Evolutionary conservation across 2,888 invertebrate genomes (phyloP).

Genomic region (Eulithis prunata): DNA sequence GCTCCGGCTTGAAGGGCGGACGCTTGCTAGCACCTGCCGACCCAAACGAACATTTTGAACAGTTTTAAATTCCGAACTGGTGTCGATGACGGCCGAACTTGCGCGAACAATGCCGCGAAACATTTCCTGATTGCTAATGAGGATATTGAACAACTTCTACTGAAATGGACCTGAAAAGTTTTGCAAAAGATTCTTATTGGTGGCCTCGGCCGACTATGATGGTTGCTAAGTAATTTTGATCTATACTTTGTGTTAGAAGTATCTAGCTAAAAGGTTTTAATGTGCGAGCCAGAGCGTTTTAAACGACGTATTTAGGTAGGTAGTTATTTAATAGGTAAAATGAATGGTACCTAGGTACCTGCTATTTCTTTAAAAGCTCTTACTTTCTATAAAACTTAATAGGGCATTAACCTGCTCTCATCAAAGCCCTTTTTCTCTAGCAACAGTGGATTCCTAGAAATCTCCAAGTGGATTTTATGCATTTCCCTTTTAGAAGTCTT

Average conservation of each 20-base stretch:
- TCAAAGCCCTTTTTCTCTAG: background rate
- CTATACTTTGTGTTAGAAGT: slow-evolving; percentile 4
- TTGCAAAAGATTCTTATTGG: slow-evolving; percentile 41
- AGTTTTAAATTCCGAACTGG: slow-evolving; percentile 72
- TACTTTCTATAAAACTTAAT: background rate
- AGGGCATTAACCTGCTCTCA: background rate
- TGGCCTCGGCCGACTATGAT: slow-evolving; percentile 20
- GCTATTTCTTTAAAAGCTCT: too few species aligned
- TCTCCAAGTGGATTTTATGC: background rate
- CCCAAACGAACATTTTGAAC: slow-evolving; percentile 66
- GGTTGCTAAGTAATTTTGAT: slow-evolving; percentile 49
- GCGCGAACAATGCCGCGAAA: slow-evolving; percentile 72
- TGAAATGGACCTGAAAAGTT: slow-evolving; percentile 61
- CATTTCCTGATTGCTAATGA: slow-evolving; percentile 80
- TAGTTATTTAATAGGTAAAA: too few species aligned
- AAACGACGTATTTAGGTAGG: background rate
- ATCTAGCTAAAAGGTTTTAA: background rate
- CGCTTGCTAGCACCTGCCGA: slow-evolving; percentile 64
- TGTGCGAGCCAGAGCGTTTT: background rate
- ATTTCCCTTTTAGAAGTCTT: too few species aligned
- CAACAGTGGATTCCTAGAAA: background rate
- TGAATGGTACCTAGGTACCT: too few species aligned
- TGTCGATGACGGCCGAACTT: slow-evolving; percentile 73
- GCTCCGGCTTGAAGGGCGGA: slow-evolving; percentile 38
- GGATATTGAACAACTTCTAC: slow-evolving; percentile 74